Evolutionary conservation across 2,113 vertebrate species (phyloP).

Genomic region (Eulemur rufifrons): DNA sequence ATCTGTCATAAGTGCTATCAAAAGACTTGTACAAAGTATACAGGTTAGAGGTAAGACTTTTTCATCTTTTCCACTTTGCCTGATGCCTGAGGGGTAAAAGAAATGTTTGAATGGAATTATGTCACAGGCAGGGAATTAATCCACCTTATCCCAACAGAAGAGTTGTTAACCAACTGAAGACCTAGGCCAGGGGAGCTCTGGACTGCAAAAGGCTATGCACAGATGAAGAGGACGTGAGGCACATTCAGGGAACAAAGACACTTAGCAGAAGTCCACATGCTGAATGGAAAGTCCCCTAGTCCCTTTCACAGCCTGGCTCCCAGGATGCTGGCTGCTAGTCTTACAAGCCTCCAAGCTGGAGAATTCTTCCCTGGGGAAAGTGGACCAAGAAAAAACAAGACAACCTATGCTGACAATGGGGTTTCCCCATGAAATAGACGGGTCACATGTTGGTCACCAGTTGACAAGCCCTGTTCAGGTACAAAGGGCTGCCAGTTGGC

Average conservation of each 20-base stretch:
- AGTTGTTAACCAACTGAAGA: not conserved
- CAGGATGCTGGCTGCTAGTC: not conserved
- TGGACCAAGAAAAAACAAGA: not conserved
- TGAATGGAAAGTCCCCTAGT: not conserved
- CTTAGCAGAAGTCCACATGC: not conserved
- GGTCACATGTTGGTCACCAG: not conserved
- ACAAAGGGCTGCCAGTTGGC: not conserved
- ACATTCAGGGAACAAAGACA: not conserved
- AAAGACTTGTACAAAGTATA: not conserved
- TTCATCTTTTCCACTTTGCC: not conserved
- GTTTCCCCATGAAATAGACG: not conserved
- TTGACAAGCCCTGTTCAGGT: not conserved
- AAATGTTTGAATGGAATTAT: not conserved
- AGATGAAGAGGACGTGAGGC: not conserved
- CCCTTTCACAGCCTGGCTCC: not conserved
- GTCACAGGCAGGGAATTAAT: not conserved
- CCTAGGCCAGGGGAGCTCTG: not conserved
- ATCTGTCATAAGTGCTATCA: not conserved
- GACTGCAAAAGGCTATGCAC: not conserved
- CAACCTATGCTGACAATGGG: not conserved
- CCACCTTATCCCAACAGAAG: not conserved
- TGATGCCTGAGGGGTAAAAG: not conserved
- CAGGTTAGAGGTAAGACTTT: not conserved
- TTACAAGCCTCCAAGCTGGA: not conserved
- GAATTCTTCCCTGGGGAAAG: not conserved